Evolutionary conservation across 2,113 vertebrate species (phyloP), one percentile per base, ranked within the genome.

Genomic region (Lethenteron reissneri): DNA sequence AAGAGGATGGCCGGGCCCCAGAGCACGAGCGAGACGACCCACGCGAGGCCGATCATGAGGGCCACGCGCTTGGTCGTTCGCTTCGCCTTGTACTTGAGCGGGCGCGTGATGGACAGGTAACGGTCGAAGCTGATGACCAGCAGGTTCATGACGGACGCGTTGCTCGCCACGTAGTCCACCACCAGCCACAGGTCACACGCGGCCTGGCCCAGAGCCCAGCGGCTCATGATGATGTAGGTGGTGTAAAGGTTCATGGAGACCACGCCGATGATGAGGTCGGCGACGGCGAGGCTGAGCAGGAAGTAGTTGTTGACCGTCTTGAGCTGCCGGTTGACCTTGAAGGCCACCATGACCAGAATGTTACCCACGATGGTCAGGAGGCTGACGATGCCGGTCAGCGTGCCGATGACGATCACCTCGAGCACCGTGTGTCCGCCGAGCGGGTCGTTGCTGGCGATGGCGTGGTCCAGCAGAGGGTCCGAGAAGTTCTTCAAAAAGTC

Each of bases 191-290:
- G 75, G 74, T 85, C 84, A 1, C 85, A 86, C 73, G 83, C 81
- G 57, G 83, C 70, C 1, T 75, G 80, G 60, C 85, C 85, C 62
- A 85, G 75, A 1, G 79, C 78, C 85, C 85, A 86, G 58, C 74
- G 80, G 15, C 82, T 81, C 81, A 82, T 83, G 73, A 85, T 79
- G 72, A 85, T 80, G 73, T 84, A 84, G 1, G 78, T 82, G 41
- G 84, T 83, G 4, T 85, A 86, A 14, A 85, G 79, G 80, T 86
- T 86, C 85, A 86, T 86, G 69, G 85, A 85, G 59, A 86, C 74
- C 1, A 77, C 78, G 8, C 85, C 85, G 1, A 86, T 82, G 75
- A 86, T 82, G 72, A 86, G 79, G 76, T 86, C 85, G 0, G 85
- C 85, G 2, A 80, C 81, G 2, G 85, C 85, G 73, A 86, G 78